Evolutionary conservation across 2,113 vertebrate species (phyloP), one percentile per base, ranked within the genome.

Genomic region (Sebastes fasciatus): DNA sequence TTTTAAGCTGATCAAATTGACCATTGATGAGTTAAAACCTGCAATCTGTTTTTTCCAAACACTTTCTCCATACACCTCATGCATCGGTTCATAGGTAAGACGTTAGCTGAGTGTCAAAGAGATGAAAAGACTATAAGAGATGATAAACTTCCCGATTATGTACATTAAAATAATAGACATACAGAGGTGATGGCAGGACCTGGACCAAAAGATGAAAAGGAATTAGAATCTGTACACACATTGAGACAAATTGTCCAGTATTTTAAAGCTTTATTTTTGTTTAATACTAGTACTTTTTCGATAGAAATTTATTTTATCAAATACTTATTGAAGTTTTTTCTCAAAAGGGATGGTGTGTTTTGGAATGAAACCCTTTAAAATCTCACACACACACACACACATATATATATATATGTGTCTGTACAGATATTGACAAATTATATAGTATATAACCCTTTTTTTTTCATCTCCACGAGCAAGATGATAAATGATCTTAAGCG

Each of bases 401-500:
- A 80, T 68, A 61, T 55, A 83, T 49, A 26, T 23, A 89, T 74
- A 80, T 49, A 63, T 49, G 23, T 48, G 43, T 74, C 42, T 68
- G 58, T 91, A 86, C 84, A 90, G 78, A 83, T 81, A 78, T 63
- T 65, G 60, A 80, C 40, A 80, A 85, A 83, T 60, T 90, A 77
- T 90, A 90, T 77, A 81, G 75, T 80, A 88, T 91, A 79, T 79
- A 76, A 57, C 45, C 77, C 46, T 14, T 86, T 85, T 82, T 16
- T 89, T 91, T 87, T 77, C 54, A 26, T 89, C 90, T 92, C 82
- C 78, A 89, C 77, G 89, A 94, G 90, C 91, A 95, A 93, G 93
- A 94, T 94, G 92, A 94, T 90, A 43, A 94, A 94, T 95, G 85
- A 96, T 96, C 93, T 92, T 95, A 96, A 97, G 97, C 93, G 95